Evolutionary conservation across 2,113 vertebrate species (phyloP).

Genomic region (Pampusana beccarii): DNA sequence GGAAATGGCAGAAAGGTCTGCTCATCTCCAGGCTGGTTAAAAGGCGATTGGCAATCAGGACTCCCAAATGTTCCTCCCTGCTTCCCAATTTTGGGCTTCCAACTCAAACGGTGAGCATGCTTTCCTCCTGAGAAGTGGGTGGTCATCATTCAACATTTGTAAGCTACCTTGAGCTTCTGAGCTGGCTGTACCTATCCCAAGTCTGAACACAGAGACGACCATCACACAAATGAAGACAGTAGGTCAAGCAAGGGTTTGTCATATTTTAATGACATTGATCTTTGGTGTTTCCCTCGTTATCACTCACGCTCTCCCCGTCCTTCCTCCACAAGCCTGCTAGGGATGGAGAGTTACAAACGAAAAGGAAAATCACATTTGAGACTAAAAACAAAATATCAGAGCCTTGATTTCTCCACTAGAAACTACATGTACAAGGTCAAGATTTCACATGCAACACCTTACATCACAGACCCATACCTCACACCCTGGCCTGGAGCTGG

Average conservation of each 20-base stretch:
- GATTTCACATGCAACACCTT: constrained; percentile 86
- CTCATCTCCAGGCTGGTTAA: background rate
- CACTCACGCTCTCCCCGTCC: constrained; percentile 75
- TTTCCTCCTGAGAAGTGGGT: background rate
- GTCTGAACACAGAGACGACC: background rate
- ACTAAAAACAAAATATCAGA: constrained; percentile 81
- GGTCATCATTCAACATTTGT: background rate
- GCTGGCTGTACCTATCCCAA: background rate
- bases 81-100: background rate
- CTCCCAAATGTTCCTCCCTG: background rate
- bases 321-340: constrained; percentile 75
- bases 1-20: background rate
- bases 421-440: constrained; percentile 82
- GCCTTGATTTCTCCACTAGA: constrained; percentile 82
- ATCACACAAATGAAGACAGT: constrained; percentile 45
- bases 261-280: constrained; percentile 84
- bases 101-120: background rate
- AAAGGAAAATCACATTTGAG: constrained; percentile 84
- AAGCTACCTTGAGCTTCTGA: background rate
- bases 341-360: constrained; percentile 82
- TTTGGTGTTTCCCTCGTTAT: constrained; percentile 84
- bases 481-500: constrained; percentile 73
- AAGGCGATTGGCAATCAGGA: background rate
- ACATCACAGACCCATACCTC: constrained; percentile 81
- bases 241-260: constrained; percentile 73